Conservation (phyloP, 2,888 invertebrate species). For the Drosophila cognata region DNA sequence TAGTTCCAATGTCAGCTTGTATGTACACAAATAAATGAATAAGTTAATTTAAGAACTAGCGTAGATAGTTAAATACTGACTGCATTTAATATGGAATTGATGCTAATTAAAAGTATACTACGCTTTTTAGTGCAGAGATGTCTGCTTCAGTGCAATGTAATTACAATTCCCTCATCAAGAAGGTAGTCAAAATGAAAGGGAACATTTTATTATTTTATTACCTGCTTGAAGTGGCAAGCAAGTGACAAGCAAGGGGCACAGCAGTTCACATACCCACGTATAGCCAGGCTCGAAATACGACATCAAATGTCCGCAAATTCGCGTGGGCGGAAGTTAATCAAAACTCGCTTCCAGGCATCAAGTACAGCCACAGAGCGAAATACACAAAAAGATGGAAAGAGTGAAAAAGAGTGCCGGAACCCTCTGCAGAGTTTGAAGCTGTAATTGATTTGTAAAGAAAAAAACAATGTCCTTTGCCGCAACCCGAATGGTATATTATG, state of each 20-base stretch:
- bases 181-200: constrained; percentile 42
- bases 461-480: constrained; percentile 51
- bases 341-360: constrained; percentile 69
- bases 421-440: constrained; percentile 25
- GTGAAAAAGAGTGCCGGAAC: neutral
- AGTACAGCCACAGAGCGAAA: constrained; percentile 23
- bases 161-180: neutral
- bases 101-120: neutral
- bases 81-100: neutral
- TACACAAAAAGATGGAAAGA: neutral
- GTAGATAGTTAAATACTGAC: neutral
- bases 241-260: constrained; percentile 15
- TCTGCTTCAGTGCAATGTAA: neutral
- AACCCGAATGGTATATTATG: constrained; percentile 19
- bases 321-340: constrained; percentile 74
- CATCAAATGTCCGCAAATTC: constrained; percentile 48
- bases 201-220: constrained; percentile 71
- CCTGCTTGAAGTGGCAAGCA: constrained; percentile 50
- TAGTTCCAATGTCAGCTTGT: neutral
- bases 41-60: neutral
- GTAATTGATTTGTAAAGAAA: constrained; percentile 66
- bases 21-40: neutral
- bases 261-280: neutral
- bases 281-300: constrained; percentile 1
- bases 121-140: neutral